These are phyloP conservation scores for Neofelis nebulosa DNA, from an alignment of 2,113 vertebrate genomes.

Conservation along the genomic window DNA sequence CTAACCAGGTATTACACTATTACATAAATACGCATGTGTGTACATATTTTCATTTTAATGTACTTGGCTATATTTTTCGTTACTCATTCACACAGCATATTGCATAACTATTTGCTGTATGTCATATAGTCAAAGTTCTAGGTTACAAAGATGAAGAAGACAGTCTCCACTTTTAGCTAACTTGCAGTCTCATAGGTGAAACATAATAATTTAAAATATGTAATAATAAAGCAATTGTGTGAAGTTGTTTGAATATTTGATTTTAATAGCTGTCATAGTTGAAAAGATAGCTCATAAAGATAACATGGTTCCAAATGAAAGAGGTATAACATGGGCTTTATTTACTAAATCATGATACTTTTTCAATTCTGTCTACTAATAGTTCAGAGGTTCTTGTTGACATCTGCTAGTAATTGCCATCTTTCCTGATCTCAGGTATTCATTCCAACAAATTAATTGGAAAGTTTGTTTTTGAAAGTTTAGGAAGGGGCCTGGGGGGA, in stretches of 20 bases:
- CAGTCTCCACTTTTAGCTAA: background rate
- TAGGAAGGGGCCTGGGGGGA: background rate
- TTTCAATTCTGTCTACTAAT: background rate
- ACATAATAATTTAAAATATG: background rate
- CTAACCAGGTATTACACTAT: background rate
- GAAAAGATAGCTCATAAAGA: background rate
- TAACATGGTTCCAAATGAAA: background rate
- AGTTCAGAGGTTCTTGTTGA: background rate
- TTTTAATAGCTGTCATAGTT: background rate
- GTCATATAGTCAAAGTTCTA: background rate
- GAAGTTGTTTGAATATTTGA: background rate
- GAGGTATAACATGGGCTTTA: slow-evolving; percentile 5
- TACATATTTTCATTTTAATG: background rate
- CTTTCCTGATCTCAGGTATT: background rate
- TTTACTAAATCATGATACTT: background rate
- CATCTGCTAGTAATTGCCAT: background rate
- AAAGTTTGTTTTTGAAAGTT: slow-evolving; percentile 33
- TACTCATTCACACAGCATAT: background rate
- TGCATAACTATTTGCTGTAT: slow-evolving; percentile 2
- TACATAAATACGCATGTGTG: background rate
- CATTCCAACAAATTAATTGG: background rate
- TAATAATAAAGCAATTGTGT: background rate
- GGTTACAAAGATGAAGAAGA: slow-evolving; percentile 1
- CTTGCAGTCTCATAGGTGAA: background rate
- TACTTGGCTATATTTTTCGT: background rate